A percentile compares a stretch with the other conserved stretches of the same genome.
phyloP scores from a whole-genome alignment of 1,140 invertebrate species.

The Drosophila nannoptera region DNA sequence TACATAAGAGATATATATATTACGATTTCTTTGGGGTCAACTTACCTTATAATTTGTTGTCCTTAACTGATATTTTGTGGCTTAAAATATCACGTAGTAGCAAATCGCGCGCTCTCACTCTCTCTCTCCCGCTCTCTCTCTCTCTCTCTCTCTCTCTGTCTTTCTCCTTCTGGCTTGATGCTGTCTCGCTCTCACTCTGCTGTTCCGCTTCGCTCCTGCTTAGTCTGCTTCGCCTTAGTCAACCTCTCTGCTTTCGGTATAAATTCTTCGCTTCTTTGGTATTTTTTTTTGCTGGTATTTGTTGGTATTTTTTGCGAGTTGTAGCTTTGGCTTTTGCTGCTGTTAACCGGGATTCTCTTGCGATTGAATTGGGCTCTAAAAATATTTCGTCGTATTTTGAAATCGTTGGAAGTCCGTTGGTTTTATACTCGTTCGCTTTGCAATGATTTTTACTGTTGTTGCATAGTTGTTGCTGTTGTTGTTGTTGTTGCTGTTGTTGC shows the following conservation, averaged over 20 bases:
- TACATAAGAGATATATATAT: constrained; percentile 5
- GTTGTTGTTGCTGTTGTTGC: neutral
- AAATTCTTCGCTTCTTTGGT: constrained; percentile 55
- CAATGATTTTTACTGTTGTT: neutral
- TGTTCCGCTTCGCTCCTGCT: constrained; percentile 8
- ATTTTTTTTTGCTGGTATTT: constrained; percentile 5
- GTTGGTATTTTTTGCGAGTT: constrained; percentile 48
- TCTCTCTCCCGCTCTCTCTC: constrained; percentile 12
- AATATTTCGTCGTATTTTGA: constrained; percentile 74
- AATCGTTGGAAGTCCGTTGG: constrained; percentile 76
- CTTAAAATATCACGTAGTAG: constrained; percentile 71
- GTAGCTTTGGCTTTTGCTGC: constrained; percentile 29
- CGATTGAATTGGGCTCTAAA: constrained; percentile 45
- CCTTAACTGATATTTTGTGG: constrained; percentile 73
- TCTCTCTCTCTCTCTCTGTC: constrained; percentile 18
- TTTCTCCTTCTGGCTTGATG: no score
- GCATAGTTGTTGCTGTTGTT: constrained; percentile 10
- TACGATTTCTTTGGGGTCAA: neutral
- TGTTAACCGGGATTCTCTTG: constrained; percentile 48
- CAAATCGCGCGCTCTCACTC: constrained; percentile 42
- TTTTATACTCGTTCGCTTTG: neutral
- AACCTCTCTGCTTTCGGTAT: constrained; percentile 36
- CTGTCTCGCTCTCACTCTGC: constrained; percentile 3
- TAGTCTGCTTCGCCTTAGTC: constrained; percentile 1
- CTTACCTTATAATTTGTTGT: constrained; percentile 70